phyloP scores from a whole-genome alignment of 2,888 invertebrate species.

The Oegoconia quadripuncta region DNA sequence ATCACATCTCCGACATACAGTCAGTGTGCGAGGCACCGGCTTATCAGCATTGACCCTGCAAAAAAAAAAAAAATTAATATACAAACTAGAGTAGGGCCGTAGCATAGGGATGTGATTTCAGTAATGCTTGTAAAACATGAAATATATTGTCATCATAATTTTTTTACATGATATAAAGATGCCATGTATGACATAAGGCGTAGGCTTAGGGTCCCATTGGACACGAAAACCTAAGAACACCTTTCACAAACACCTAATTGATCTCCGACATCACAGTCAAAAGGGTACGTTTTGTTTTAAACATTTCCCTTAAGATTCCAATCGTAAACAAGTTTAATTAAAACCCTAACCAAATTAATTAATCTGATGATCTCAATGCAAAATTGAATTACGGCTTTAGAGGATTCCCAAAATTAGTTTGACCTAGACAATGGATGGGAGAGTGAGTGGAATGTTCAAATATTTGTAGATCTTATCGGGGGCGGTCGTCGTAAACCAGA shows the following conservation, averaged over 20 bases:
- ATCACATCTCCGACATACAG: no score
- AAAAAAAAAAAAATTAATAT: no score
- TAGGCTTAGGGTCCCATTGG: background rate
- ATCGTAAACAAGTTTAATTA: constrained; percentile 45
- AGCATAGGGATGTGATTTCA: no score
- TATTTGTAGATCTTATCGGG: constrained; percentile 66
- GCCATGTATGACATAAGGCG: no score
- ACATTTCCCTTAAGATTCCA: constrained; percentile 22
- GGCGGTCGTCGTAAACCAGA: constrained; percentile 61
- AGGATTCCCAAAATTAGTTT: constrained; percentile 65
- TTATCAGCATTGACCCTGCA: no score
- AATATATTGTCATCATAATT: no score
- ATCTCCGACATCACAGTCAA: constrained; percentile 8
- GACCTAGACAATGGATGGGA: constrained; percentile 67
- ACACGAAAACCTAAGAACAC: background rate
- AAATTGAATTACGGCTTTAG: constrained; percentile 64
- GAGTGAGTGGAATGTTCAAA: constrained; percentile 58
- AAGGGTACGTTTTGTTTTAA: constrained; percentile 8
- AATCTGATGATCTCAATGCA: constrained; percentile 54
- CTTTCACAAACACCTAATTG: constrained; percentile 5
- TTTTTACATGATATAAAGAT: no score
- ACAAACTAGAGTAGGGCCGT: no score
- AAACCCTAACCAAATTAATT: constrained; percentile 46
- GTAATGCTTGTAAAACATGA: no score
- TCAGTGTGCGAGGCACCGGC: no score